Base-by-base conservation (phyloP, 2,113 vertebrate species). In the Tor tambroides region DNA sequence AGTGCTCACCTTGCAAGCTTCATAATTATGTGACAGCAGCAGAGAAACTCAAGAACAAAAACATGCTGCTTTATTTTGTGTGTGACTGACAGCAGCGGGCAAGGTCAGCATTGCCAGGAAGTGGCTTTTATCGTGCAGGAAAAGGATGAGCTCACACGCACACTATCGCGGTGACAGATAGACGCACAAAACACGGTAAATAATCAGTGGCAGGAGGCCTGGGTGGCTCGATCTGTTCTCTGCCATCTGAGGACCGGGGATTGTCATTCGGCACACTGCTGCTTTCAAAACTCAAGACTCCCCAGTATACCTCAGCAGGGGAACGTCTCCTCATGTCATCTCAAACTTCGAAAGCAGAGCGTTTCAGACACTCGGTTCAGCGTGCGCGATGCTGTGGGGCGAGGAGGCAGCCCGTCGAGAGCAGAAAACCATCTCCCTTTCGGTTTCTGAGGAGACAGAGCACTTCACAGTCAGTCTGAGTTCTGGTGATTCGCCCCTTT, bases 381-480 rank as follows among this genome's bases (percentile, higher is more conserved):
- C 43, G 69, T 81, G 59, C 21, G 23, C 17, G 72, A 63, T 78
- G 77, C 71, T 51, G 75, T 56, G 51, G 26, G 65, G 56, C 88
- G 89, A 91, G 88, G 81, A 86, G 89, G 88, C 87, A 87, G 75
- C 41, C 61, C 76, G 19, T 54, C 15, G 61, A 86, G 59, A 79
- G 75, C 28, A 51, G 46, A 65, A 26, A 85, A 28, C 26, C 49
- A 28, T 65, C 67, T 77, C 28, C 26, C 41, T 76, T 89, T 87
- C 86, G 1, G 6, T 78, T 85, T 87, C 80, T 74, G 65, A 30
- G 74, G 90, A 83, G 89, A 51, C 69, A 19, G 74, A 86, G 15
- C 83, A 76, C 90, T 46, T 76, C 63, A 91, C 89, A 85, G 93
- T 95, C 93, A 93, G 85, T 91, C 91, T 92, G 89, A 91, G 91